Evolutionary conservation across 2,113 vertebrate genomes (phyloP).

Genomic region (Silurus asotus): DNA sequence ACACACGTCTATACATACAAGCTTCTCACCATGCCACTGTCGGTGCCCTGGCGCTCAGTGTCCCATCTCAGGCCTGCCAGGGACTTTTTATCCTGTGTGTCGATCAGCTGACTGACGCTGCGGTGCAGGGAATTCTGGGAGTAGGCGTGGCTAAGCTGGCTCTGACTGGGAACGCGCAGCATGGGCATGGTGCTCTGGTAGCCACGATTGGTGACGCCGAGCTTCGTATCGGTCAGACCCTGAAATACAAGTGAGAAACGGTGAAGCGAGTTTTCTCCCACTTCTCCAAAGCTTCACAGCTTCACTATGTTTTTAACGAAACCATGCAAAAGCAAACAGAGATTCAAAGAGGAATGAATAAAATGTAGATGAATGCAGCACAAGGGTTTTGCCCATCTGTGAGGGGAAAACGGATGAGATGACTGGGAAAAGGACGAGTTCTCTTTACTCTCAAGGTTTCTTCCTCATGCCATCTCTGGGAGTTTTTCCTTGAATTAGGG

Average conservation of each 20-base stretch:
- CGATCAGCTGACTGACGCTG: conserved; percentile 87
- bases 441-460: too few species aligned
- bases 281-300: not conserved
- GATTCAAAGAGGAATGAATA: not conserved
- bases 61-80: conserved; percentile 81
- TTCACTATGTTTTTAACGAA: not conserved
- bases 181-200: conserved; percentile 63
- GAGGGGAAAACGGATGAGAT: too few species aligned
- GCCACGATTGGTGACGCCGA: conserved; percentile 68
- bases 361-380: not conserved
- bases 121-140: conserved; percentile 82
- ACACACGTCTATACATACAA: not conserved
- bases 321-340: not conserved
- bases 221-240: conserved; percentile 84
- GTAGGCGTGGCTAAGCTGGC: conserved; percentile 71
- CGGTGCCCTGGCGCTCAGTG: conserved; percentile 74
- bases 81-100: conserved; percentile 80
- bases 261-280: too few species aligned
- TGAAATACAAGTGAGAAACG: conserved; percentile 51
- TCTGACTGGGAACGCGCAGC: conserved; percentile 74
- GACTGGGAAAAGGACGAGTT: too few species aligned
- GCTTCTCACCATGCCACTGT: conserved; percentile 81
- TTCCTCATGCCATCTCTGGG: too few species aligned
- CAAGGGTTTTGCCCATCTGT: not conserved
- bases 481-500: too few species aligned